Base-by-base conservation (phyloP, 2,113 vertebrate genomes). In the Aphelocoma coerulescens region DNA sequence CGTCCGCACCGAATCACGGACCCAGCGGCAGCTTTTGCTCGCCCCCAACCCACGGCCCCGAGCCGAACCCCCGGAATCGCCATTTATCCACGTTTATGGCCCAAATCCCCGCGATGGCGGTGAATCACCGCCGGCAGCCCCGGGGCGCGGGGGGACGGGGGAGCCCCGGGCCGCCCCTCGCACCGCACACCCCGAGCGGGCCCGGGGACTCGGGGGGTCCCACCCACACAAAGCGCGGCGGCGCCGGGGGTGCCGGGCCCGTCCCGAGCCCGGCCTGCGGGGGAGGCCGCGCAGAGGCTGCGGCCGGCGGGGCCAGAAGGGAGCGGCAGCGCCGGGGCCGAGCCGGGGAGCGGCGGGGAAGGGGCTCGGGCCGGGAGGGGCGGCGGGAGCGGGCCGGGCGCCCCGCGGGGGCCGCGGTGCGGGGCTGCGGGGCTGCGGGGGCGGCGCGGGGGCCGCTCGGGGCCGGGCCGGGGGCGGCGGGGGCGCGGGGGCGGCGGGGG, bases 241-340 rank as follows among this genome's bases (percentile, higher is more conserved):
- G 81, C 93, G 97, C 48, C 48, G 96, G 94, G 96, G 98, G 16
- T 39, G 58, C 32, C 14, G 55, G 41, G 62, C 61, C 61, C 39
- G 39, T 19, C 39, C 61, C 61, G 61, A 51, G 37, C 35, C 59
- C 26, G 37, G 24, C 52, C 52, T 32, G 52, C 27, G 7, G 23
- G 35, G 33, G 48, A 46, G 44, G 44, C 44, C 18, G 44, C 44
- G 44, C 44, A 19, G 44, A 19, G 44, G 44, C 44, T 44, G 43
- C 43, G 43, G 43, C 43, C 43, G 43, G 43, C 43, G 43, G 43
- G 43, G 16, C 43, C 43, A 17, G 43, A 44, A 44, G 43, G 43
- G 43, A 44, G 43, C 43, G 43, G 43, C 43, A 19, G 43, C 43
- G 43, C 43, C 43, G 43, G 43, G 43, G 17, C 43, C 43, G 43